A percentile compares a stretch with the other conserved stretches of the same genome.
These are phyloP conservation scores for Entomyzon cyanotis DNA, from an alignment of 2,113 vertebrate species.

Conservation along the genomic window DNA sequence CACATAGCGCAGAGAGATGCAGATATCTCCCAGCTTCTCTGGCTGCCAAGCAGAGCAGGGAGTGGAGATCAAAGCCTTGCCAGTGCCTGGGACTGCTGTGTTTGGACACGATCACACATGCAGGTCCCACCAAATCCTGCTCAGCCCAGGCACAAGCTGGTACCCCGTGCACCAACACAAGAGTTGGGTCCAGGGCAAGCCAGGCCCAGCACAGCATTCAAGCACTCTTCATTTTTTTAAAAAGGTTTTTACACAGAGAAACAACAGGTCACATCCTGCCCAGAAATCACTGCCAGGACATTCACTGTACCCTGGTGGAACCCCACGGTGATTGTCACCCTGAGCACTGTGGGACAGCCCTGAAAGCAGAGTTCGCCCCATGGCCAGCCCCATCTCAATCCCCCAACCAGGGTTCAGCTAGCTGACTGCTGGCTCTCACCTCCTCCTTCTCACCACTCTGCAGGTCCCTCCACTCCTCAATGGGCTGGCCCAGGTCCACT, in stretches of 20 bases:
- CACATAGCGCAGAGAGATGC: conserved; percentile 95
- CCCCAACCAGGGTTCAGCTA: neutral
- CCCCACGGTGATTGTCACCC: accelerated
- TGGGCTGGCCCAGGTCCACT: conserved; percentile 92
- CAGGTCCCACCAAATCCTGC: neutral
- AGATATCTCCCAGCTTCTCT: conserved; percentile 97
- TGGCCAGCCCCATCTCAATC: neutral
- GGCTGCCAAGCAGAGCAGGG: conserved; percentile 74
- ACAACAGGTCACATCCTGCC: neutral
- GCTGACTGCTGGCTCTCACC: conserved; percentile 64
- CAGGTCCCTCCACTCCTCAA: conserved; percentile 95
- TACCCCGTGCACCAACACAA: neutral
- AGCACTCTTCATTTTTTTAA: neutral
- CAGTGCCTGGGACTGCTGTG: accelerated
- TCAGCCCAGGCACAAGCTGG: neutral
- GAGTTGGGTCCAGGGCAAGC: neutral
- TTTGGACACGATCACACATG: accelerated
- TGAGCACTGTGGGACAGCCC: neutral
- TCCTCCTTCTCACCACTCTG: conserved; percentile 96
- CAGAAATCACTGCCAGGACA: neutral
- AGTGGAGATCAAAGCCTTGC: neutral
- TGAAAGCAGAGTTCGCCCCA: neutral
- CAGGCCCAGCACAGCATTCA: neutral
- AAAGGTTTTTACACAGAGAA: neutral
- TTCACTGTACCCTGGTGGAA: neutral